A percentile compares a stretch with the other conserved stretches of the same genome.
Evolutionary conservation across 2,113 vertebrate genomes (phyloP).

Genomic region (Eclectus roratus): DNA sequence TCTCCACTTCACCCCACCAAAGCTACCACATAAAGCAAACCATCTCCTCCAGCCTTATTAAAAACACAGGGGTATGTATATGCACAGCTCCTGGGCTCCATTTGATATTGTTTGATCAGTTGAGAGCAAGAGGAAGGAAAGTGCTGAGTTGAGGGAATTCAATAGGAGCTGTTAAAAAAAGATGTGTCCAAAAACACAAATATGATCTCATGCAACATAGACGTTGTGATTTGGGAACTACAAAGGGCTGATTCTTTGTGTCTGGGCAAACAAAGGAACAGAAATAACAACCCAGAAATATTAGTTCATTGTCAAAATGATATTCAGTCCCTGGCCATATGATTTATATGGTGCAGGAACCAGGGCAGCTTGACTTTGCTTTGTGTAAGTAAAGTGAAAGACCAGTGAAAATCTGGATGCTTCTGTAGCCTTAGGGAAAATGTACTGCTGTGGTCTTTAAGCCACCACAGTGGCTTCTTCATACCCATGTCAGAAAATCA

Average conservation of each 20-base stretch:
- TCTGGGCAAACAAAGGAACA: constrained; percentile 45
- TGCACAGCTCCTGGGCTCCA: not conserved
- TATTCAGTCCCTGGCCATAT: not conserved
- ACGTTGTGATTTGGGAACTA: not conserved
- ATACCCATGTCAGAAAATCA: not conserved
- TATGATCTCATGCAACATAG: constrained; percentile 19
- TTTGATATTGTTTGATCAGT: not conserved
- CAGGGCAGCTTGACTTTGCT: not conserved
- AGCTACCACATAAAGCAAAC: not conserved
- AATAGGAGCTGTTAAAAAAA: not conserved
- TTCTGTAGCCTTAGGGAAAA: not conserved
- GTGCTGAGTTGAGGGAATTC: constrained; percentile 11
- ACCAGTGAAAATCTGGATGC: not conserved
- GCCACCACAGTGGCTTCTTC: not conserved
- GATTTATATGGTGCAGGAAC: constrained; percentile 41
- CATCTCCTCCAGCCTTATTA: not conserved
- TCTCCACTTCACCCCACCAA: not conserved
- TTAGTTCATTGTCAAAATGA: constrained; percentile 1
- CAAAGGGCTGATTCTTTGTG: constrained; percentile 30
- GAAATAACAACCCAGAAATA: constrained; percentile 43
- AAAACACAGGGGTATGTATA: not conserved
- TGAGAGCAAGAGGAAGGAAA: constrained; percentile 32
- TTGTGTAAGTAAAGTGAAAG: not conserved
- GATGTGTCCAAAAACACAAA: constrained; percentile 1
- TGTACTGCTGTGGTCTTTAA: not conserved